Conservation (phyloP, 2,113 vertebrate species). For the Anser brachyrhynchus region DNA sequence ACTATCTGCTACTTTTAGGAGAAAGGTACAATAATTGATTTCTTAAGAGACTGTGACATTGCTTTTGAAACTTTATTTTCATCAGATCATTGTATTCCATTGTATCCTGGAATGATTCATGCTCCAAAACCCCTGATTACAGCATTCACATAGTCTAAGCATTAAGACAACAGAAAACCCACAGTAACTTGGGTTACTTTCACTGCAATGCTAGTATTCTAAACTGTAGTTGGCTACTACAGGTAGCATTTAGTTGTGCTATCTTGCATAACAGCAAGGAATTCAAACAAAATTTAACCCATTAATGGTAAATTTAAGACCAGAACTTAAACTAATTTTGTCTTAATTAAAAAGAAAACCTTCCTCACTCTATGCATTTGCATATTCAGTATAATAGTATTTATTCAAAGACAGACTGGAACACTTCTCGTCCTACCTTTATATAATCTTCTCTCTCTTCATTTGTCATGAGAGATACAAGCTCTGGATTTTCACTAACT, state of each 20-base stretch:
- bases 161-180: neutral
- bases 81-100: neutral
- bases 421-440: conserved; percentile 67
- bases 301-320: neutral
- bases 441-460: conserved; percentile 66
- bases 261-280: neutral
- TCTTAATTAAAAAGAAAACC: neutral
- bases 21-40: neutral
- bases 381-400: neutral
- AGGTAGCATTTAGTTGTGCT: neutral
- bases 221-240: neutral
- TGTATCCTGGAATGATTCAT: neutral
- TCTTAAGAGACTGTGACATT: neutral
- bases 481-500: conserved; percentile 66
- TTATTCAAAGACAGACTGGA: conserved; percentile 71
- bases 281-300: neutral
- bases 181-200: neutral
- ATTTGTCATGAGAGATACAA: conserved; percentile 70
- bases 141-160: neutral
- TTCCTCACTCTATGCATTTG: neutral
- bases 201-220: neutral
- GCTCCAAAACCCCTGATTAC: neutral
- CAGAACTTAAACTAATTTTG: neutral
- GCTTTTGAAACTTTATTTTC: conserved; percentile 15
- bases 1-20: neutral